phyloP scores from a whole-genome alignment of 2,113 vertebrate genomes.

The Callaeas wilsoni region DNA sequence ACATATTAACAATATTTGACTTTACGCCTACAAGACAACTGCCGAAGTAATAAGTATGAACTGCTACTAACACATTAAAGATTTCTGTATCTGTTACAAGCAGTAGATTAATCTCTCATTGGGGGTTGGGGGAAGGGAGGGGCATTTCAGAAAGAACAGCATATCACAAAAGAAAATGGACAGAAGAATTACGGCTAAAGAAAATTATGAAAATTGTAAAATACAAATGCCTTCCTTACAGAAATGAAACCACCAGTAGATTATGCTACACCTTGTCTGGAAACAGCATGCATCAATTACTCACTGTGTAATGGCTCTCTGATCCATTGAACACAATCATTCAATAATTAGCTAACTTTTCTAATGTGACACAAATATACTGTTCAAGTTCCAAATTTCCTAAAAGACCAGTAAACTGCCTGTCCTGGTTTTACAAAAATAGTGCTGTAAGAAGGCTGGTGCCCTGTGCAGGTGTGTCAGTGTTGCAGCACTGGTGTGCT shows the following conservation, averaged over 20 bases:
- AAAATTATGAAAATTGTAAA: neutral
- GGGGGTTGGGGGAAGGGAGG: rapidly evolving
- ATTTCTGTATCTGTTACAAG: neutral
- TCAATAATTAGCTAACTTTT: neutral
- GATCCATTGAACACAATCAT: neutral
- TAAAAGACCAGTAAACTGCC: neutral
- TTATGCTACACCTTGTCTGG: neutral
- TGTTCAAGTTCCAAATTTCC: neutral
- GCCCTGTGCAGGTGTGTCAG: neutral
- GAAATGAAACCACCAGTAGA: neutral
- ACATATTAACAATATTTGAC: constrained; percentile 48
- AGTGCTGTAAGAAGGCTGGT: neutral
- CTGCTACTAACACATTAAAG: neutral
- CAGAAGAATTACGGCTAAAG: neutral
- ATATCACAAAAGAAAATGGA: neutral
- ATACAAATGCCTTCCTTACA: neutral
- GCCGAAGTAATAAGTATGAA: neutral
- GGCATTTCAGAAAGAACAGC: neutral
- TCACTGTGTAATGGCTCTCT: neutral
- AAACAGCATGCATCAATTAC: neutral
- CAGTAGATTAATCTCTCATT: neutral
- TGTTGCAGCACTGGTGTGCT: neutral
- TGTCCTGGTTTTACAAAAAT: neutral
- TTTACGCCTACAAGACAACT: neutral
- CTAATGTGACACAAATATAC: neutral